These are phyloP conservation scores for Macrochelys suwanniensis DNA, from an alignment of 2,797 vertebrate species.

Conservation along the genomic window DNA sequence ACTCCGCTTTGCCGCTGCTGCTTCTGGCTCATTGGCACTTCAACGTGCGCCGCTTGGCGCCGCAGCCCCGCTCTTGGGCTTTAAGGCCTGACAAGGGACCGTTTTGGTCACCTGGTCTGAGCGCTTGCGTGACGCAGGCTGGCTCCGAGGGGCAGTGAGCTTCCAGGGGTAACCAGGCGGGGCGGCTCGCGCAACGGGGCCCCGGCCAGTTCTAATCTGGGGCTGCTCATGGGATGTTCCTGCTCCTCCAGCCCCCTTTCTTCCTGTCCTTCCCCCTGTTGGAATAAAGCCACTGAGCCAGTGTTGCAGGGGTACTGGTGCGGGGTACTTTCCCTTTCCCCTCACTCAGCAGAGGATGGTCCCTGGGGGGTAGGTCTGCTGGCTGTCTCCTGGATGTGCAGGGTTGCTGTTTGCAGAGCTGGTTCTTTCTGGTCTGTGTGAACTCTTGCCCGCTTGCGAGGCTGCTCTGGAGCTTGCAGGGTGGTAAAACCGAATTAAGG, in stretches of 20 bases:
- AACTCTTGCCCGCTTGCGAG: not conserved
- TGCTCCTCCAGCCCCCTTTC: not conserved
- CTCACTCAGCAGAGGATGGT: rapidly evolving
- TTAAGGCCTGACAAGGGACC: not conserved
- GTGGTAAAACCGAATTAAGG: not conserved
- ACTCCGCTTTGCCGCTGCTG: not conserved
- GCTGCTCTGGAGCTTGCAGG: not conserved
- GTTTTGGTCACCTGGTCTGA: conserved; percentile 58
- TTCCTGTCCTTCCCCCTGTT: not conserved
- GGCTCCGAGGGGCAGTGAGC: conserved; percentile 57
- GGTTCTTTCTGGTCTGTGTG: rapidly evolving
- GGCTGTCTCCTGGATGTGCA: rapidly evolving
- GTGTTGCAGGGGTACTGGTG: not conserved
- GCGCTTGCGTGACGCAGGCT: not conserved
- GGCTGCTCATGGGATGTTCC: not conserved
- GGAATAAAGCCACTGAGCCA: not conserved
- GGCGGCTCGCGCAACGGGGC: not conserved
- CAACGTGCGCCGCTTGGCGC: conserved; percentile 48
- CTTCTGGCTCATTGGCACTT: conserved; percentile 42
- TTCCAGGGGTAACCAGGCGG: not conserved
- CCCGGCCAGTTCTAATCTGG: not conserved
- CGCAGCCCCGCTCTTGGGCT: not conserved
- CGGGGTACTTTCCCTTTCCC: not conserved
- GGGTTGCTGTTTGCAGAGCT: rapidly evolving
- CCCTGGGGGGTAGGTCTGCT: rapidly evolving